Conservation (phyloP, 23 tunicate species). For the Ciona savignyi region DNA sequence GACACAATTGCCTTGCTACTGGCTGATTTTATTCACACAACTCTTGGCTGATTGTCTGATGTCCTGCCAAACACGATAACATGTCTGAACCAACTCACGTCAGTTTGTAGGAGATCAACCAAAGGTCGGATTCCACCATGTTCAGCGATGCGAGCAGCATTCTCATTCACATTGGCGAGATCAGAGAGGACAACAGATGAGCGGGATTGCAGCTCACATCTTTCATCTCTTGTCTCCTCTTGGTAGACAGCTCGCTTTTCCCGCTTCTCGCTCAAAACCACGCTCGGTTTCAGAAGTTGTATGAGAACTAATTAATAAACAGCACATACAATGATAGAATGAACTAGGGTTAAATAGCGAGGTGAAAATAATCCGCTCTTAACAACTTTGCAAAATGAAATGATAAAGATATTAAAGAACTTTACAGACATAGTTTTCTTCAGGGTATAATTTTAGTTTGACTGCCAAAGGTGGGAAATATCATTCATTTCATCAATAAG, state of each 20-base stretch:
- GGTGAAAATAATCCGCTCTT: too few species aligned
- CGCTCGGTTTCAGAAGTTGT: slow-evolving; percentile 26
- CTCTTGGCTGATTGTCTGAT: not conserved
- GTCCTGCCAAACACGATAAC: not conserved
- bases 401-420: too few species aligned
- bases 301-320: slow-evolving; percentile 28
- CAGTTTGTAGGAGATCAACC: slow-evolving; percentile 58
- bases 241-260: not conserved
- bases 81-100: slow-evolving; percentile 42
- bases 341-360: not conserved
- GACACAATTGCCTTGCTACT: too few species aligned
- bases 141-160: slow-evolving; percentile 66
- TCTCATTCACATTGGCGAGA: slow-evolving; percentile 50
- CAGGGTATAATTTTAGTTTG: too few species aligned
- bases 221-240: slow-evolving; percentile 24
- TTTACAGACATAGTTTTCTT: too few species aligned
- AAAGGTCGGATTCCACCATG: slow-evolving; percentile 81
- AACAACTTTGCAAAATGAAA: not conserved
- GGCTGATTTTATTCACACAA: not conserved
- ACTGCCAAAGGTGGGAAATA: too few species aligned
- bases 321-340: not conserved
- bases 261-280: not conserved
- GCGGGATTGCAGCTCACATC: slow-evolving; percentile 80
- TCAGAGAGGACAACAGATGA: slow-evolving; percentile 93
- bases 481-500: too few species aligned